phyloP scores from a whole-genome alignment of 2,888 invertebrate genomes.

The Aporophyla nigra region DNA sequence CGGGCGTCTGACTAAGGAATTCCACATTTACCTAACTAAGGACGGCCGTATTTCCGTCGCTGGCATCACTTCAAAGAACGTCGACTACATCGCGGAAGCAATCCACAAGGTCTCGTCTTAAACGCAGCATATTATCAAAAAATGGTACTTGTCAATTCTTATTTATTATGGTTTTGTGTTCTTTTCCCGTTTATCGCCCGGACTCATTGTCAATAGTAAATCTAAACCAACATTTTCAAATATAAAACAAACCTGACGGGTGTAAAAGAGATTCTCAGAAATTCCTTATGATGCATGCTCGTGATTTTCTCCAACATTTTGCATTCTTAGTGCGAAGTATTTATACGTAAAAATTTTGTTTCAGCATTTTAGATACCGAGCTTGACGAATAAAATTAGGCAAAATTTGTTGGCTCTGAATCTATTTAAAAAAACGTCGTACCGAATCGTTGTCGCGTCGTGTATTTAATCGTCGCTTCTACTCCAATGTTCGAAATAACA shows the following conservation, averaged over 20 bases:
- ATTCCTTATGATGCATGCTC: background rate
- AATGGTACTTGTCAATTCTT: slow-evolving; percentile 34
- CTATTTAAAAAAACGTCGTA: background rate
- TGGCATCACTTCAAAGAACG: slow-evolving; percentile 98
- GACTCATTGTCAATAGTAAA: background rate
- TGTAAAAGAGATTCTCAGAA: background rate
- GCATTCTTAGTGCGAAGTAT: background rate
- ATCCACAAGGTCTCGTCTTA: slow-evolving; percentile 97
- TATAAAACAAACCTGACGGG: background rate
- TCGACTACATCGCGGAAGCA: slow-evolving; percentile 97
- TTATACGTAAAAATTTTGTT: slow-evolving; percentile 39
- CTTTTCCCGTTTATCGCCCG: background rate
- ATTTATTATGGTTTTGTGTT: background rate
- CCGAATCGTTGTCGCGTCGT: slow-evolving; percentile 54
- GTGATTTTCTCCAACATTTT: background rate
- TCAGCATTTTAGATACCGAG: slow-evolving; percentile 48
- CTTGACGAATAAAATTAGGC: background rate
- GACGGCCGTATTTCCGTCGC: slow-evolving; percentile 99
- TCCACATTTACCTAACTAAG: slow-evolving; percentile 98
- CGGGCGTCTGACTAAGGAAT: slow-evolving; percentile 96
- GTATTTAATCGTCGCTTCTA: slow-evolving; percentile 40
- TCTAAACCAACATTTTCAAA: background rate
- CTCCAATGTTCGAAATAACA: slow-evolving; percentile 70
- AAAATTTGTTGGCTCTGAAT: background rate
- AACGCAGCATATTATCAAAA: slow-evolving; percentile 58